Conservation (phyloP, 2,113 vertebrate species). For the Sus scrofa region T2T-Sscrofa CM000826.6:108406001-108406500, state of each 20-base stretch:
- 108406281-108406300: background rate
- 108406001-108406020: slow-evolving; percentile 55
- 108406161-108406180: background rate
- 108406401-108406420: background rate
- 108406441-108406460: background rate
- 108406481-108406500: background rate
- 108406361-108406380: background rate
- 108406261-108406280: background rate
- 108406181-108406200: background rate
- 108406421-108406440: background rate
- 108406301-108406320: slow-evolving; percentile 24
- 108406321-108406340: slow-evolving; percentile 8
- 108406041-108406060: background rate
- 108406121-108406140: background rate
- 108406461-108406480: background rate
- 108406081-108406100: slow-evolving; percentile 38
- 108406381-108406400: background rate
- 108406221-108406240: background rate
- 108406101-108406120: slow-evolving; percentile 41
- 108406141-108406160: background rate
- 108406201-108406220: slow-evolving; percentile 39
- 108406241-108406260: background rate
- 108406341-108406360: background rate
- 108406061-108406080: background rate
- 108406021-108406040: slow-evolving; percentile 52